phyloP scores from a whole-genome alignment of 2,113 vertebrate species.

The Coreoperca whiteheadi region DNA sequence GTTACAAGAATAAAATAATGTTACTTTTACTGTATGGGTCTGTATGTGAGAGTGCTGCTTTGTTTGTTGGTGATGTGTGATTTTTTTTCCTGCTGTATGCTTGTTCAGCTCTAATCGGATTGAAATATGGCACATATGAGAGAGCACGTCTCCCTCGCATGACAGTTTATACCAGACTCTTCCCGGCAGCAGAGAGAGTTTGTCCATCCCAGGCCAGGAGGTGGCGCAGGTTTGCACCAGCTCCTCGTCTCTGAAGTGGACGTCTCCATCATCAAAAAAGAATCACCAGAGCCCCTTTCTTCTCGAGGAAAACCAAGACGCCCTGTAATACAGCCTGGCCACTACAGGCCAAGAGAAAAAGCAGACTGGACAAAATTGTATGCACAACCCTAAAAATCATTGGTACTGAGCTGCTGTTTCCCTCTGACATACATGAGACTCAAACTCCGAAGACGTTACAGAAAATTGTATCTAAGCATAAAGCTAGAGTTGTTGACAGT shows the following conservation, averaged over 20 bases:
- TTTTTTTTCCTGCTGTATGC: background rate
- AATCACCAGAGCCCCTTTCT: background rate
- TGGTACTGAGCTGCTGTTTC: too few relatives aligned
- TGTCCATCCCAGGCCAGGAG: background rate
- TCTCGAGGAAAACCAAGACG: too few relatives aligned
- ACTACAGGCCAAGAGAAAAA: too few relatives aligned
- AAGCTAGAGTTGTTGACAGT: too few relatives aligned
- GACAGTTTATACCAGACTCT: background rate
- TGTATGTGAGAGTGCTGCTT: background rate
- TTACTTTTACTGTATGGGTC: background rate
- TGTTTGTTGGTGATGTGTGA: background rate
- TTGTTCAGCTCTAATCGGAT: background rate
- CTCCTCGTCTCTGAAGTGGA: background rate
- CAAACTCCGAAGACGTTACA: too few relatives aligned
- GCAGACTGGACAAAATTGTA: too few relatives aligned
- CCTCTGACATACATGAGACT: too few relatives aligned
- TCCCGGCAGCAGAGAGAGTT: background rate
- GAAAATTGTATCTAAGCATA: too few relatives aligned
- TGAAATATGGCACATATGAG: background rate
- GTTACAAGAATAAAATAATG: background rate
- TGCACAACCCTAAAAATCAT: too few relatives aligned
- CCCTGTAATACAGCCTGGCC: too few relatives aligned
- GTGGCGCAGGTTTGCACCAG: slow-evolving; percentile 6
- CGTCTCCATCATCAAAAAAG: background rate
- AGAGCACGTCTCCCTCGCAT: background rate